These are phyloP conservation scores for Leptopilina myrica DNA, from an alignment of 2,888 invertebrate genomes.

Conservation along the genomic window DNA sequence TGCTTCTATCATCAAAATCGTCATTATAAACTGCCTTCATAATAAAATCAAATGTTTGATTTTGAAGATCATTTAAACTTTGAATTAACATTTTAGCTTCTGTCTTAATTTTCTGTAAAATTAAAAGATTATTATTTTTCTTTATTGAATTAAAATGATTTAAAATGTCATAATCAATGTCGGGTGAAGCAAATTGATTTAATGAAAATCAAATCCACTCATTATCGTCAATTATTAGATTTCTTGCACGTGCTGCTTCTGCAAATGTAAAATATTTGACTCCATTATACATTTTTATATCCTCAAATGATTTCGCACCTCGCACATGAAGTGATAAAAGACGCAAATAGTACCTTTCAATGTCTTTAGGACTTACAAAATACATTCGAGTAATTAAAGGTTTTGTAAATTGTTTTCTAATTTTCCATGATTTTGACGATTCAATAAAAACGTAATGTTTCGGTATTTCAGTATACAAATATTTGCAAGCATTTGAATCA, in stretches of 20 bases:
- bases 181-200: too few species aligned
- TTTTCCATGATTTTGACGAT: constrained; percentile 9
- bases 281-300: not conserved
- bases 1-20: not conserved
- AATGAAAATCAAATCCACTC: too few species aligned
- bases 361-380: constrained; percentile 3
- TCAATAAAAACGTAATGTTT: not conserved
- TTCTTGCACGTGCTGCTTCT: constrained; percentile 12
- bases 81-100: too few species aligned
- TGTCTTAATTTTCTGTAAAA: too few species aligned
- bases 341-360: not conserved
- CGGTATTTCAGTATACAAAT: not conserved
- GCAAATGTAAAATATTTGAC: not conserved
- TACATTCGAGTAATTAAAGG: not conserved
- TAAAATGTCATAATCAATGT: too few species aligned
- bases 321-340: not conserved
- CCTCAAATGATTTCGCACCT: not conserved
- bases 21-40: not conserved
- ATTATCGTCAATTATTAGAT: not conserved
- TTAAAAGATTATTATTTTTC: too few species aligned
- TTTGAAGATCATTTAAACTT: too few species aligned
- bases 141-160: too few species aligned
- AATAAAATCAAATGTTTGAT: too few species aligned
- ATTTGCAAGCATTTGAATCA: too few species aligned
- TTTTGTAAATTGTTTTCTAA: not conserved